phyloP scores from a whole-genome alignment of 2,888 invertebrate species.

The Stratiomys singularior region DNA sequence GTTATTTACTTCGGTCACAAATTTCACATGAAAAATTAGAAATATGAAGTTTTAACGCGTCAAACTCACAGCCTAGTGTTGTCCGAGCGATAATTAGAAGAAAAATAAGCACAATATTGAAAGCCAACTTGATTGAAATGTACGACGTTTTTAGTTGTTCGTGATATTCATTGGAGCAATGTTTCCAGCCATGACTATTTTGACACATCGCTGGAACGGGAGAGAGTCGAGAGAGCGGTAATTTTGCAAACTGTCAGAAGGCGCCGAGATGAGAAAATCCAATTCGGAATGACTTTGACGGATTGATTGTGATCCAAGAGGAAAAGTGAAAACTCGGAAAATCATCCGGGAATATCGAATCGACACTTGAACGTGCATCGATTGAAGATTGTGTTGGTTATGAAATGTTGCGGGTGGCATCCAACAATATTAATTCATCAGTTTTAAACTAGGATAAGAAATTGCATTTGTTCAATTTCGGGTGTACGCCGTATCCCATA shows the following conservation, averaged over 20 bases:
- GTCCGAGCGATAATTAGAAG: too few relatives aligned
- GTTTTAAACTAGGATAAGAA: neutral
- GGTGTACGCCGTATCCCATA: neutral
- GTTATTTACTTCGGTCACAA: too few relatives aligned
- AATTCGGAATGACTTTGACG: constrained; percentile 16
- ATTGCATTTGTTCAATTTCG: neutral
- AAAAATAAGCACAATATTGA: too few relatives aligned
- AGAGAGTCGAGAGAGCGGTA: constrained; percentile 22
- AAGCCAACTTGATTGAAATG: too few relatives aligned
- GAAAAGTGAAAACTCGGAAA: constrained; percentile 39
- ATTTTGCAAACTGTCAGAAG: constrained; percentile 16
- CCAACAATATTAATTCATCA: neutral
- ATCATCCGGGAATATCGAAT: neutral
- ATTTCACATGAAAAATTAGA: too few relatives aligned
- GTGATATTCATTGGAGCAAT: neutral
- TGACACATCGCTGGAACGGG: neutral
- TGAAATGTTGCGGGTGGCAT: neutral
- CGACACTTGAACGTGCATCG: neutral
- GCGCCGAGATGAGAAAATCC: constrained; percentile 10
- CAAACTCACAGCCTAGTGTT: too few relatives aligned
- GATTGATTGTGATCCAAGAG: constrained; percentile 8
- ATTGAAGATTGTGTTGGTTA: neutral
- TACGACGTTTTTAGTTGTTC: too few relatives aligned
- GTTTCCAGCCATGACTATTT: constrained; percentile 5
- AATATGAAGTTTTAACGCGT: too few relatives aligned